A percentile compares a stretch with the other conserved stretches of the same genome.
These are phyloP conservation scores for Otocyon megalotis DNA, from an alignment of 2,113 vertebrate species.

Conservation along the genomic window DNA sequence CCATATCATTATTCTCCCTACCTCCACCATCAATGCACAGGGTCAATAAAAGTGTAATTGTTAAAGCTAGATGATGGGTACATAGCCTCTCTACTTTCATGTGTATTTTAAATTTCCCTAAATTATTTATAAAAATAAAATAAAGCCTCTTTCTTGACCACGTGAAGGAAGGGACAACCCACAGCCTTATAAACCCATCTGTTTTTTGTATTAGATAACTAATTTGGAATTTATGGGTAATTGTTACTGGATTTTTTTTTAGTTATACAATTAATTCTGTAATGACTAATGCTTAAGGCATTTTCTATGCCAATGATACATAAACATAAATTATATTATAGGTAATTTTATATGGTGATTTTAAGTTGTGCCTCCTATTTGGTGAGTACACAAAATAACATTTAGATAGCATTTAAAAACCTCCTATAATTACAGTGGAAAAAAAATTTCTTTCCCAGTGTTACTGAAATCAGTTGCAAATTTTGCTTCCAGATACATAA, in stretches of 20 bases:
- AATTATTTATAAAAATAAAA: conserved; percentile 44
- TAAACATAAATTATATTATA: conserved; percentile 42
- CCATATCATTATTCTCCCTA: neutral
- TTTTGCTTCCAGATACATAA: conserved; percentile 86
- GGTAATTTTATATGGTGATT: conserved; percentile 57
- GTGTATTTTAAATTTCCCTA: neutral
- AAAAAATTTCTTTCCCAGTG: conserved; percentile 71
- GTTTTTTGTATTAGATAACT: conserved; percentile 26
- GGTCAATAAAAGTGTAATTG: neutral
- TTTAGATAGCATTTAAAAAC: conserved; percentile 76
- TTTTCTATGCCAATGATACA: conserved; percentile 14
- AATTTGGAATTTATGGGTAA: conserved; percentile 33
- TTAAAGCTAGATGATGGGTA: neutral
- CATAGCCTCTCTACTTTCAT: neutral
- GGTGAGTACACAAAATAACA: conserved; percentile 62
- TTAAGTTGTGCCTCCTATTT: conserved; percentile 45
- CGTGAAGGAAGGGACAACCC: neutral
- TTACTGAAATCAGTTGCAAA: conserved; percentile 82
- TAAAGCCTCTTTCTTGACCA: neutral
- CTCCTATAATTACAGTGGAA: conserved; percentile 80
- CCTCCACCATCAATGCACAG: neutral
- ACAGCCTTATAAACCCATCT: neutral
- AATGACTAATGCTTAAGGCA: conserved; percentile 9
- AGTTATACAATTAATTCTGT: conserved; percentile 14
- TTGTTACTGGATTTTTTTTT: conserved; percentile 37